Evolutionary conservation across 1,140 invertebrate genomes (phyloP).

Genomic region (Hyphantria cunea): DNA sequence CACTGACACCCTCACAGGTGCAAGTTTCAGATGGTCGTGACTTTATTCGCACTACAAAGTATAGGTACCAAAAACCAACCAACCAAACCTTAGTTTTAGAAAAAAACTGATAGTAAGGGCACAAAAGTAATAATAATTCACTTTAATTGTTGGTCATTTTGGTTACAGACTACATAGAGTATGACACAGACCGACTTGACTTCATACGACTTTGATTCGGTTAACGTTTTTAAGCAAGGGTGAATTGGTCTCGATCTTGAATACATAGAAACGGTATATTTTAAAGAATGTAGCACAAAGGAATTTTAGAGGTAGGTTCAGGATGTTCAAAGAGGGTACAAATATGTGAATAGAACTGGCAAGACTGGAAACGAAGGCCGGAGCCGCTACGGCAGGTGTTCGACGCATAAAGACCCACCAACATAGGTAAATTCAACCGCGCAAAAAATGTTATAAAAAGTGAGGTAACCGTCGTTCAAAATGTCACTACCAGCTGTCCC

Average conservation of each 20-base stretch:
- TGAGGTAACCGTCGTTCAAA: conserved; percentile 51
- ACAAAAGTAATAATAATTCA: no score
- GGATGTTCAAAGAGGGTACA: neutral
- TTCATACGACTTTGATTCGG: no score
- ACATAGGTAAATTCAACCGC: conserved; percentile 48
- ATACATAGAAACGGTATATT: no score
- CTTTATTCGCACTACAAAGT: conserved; percentile 29
- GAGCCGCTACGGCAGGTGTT: conserved; percentile 64
- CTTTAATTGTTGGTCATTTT: no score
- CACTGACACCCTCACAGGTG: conserved; percentile 54
- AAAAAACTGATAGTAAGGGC: conserved; percentile 2
- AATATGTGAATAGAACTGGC: conserved; percentile 44
- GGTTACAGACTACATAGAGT: no score
- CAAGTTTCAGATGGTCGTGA: conserved; percentile 20
- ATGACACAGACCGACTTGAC: no score
- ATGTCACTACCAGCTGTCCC: conserved; percentile 72
- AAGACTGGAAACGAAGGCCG: conserved; percentile 36
- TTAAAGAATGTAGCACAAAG: no score
- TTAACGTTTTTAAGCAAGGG: no score
- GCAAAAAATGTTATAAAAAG: conserved; percentile 60
- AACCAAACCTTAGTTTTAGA: conserved; percentile 3
- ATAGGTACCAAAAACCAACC: conserved; percentile 19
- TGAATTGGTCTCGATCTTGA: no score
- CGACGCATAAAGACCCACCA: conserved; percentile 54
- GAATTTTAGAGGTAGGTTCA: no score